Base-by-base conservation (phyloP, 2,888 invertebrate species). In the Dolichopus griseipennis region DNA sequence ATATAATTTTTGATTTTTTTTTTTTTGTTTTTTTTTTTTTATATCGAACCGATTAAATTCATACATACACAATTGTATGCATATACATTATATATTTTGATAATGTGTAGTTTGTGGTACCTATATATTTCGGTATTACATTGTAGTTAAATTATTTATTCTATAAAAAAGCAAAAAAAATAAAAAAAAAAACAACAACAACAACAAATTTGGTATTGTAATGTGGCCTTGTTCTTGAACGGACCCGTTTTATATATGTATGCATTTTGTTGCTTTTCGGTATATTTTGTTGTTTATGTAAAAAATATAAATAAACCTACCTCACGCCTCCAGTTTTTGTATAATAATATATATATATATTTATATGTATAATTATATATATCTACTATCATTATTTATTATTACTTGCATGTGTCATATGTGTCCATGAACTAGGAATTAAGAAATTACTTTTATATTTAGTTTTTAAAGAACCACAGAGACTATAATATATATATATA, bases 371-470 rank as follows among this genome's bases (percentile, higher is more conserved):
- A 18, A 4, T 15, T 52, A 52, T 52, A 1, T 52, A 52, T 18
- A 52, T 2, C 2, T 41, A 41, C 9, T 5, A 41, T 41, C 5
- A 37, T 52, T 18, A n/a, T 52, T 52, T 52, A 12, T 52, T 18
- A 12, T 18, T 52, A 18, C 52, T 52, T 18, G 18, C 9, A 18
- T 52, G 52, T 12, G 18, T 52, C 52, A 52, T 52, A 37, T 10
- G 52, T 52, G 52, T 52, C 52, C 52, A 52, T 52, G 52, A 52
- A 52, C 52, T 52, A 52, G 15, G 52, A 52, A 18, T 52, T 52
- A 52, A 52, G 52, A 52, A 52, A 18, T 52, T 52, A 18, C 6
- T 52, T 52, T 52, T 52, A 37, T 37, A 37, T 37, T 37, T 37
- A 37, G 18, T 41, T n/a, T n/a, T n/a, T n/a, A n/a, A 41, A 7